Evolutionary conservation across 2,113 vertebrate species (phyloP), one percentile per base, ranked within the genome.

Genomic region (Corvus moneduloides): DNA sequence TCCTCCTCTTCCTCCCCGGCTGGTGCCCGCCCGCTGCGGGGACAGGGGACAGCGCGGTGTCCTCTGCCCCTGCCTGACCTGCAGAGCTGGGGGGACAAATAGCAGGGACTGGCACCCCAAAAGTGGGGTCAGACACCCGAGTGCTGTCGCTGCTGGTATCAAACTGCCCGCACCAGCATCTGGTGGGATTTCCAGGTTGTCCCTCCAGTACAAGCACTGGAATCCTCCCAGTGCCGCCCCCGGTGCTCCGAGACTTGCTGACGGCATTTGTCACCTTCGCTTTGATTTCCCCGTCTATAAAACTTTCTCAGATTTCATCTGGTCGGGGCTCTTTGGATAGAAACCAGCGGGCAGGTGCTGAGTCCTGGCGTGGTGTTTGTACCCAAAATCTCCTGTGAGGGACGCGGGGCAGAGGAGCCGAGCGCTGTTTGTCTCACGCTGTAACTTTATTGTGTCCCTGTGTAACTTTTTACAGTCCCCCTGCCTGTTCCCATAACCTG

Each of bases 101-200:
- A 9, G 4, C 6, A 6, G n/a, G n/a, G 9, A 6, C 4, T 1
- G 19, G 18, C 59, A 16, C 23, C 54, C 69, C 71, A 30, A n/a
- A 27, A 44, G 16, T 0, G 7, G 18, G 56, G 8, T 18, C 23
- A 2, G 14, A 17, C 6, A 2, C 17, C 52, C 14, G 6, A 2
- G 33, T 1, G 48, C 48, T 3, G 9, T 2, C 5, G 0, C 32
- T 8, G 59, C 35, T 2, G 10, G 6, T 3, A 1, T 1, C n/a
- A 1, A 3, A 4, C 10, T 0, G 8, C 7, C 59, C 19, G 49
- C 30, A 3, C 6, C 48, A 7, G 6, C 13, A 0, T 4, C 63
- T 3, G 69, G 75, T 4, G 89, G 12, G 12, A 12, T 16, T 44
- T 13, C 37, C 39, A 6, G 43, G 2, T 23, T 10, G 30, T 11